A percentile compares a stretch with the other conserved stretches of the same genome.
Conservation (phyloP, 2,113 vertebrate species). For the Oxyura jamaicensis region DNA sequence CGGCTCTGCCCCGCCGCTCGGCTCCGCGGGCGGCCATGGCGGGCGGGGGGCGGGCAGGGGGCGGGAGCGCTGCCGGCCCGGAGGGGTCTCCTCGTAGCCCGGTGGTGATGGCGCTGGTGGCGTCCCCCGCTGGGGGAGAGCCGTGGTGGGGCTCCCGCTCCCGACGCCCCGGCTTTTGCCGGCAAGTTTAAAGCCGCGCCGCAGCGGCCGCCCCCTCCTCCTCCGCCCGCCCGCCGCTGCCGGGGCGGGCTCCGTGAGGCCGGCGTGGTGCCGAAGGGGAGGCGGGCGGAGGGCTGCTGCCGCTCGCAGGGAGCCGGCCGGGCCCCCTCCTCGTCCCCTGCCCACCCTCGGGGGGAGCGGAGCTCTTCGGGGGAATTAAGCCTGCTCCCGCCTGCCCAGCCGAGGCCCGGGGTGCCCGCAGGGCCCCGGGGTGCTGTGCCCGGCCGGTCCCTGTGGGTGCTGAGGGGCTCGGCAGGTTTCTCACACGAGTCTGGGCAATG, state of each 20-base stretch:
- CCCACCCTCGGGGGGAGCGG: too few species aligned
- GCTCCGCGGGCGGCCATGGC: background rate
- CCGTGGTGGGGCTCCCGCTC: background rate
- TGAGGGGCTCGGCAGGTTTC: too few species aligned
- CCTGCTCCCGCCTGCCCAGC: too few species aligned
- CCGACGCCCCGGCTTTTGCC: too few species aligned
- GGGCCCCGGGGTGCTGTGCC: background rate
- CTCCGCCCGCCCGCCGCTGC: background rate
- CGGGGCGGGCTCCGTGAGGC: background rate
- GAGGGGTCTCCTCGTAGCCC: background rate
- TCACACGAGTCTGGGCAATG: background rate
- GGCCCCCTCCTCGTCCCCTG: too few species aligned
- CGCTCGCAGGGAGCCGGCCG: too few species aligned
- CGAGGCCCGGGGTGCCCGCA: too few species aligned
- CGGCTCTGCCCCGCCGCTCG: too few species aligned
- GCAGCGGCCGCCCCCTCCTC: background rate
- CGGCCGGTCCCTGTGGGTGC: accelerated
- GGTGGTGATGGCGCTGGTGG: background rate
- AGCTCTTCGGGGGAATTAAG: too few species aligned
- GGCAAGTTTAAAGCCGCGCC: background rate
- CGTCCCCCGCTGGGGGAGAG: too few species aligned
- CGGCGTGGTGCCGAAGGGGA: too few species aligned
- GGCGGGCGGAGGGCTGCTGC: too few species aligned
- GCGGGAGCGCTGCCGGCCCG: background rate
- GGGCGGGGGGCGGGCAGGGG: background rate